phyloP scores from a whole-genome alignment of 92 coral and sea anemone genomes.

The Zoanthus solanderi region DNA sequence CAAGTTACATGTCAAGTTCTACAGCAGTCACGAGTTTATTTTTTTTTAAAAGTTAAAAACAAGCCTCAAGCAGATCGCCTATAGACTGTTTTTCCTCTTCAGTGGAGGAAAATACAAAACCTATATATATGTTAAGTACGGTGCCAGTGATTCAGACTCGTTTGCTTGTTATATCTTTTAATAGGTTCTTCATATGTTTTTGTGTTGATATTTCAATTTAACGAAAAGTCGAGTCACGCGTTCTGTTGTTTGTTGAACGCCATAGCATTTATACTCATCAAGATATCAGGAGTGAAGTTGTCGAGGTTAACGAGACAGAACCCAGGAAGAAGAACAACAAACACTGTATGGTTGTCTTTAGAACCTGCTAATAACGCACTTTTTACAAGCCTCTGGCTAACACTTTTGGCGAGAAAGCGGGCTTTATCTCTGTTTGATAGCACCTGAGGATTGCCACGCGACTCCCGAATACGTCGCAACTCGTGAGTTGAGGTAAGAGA shows the following conservation, averaged over 20 bases:
- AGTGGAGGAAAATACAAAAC: no score
- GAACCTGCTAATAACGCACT: constrained; percentile 94
- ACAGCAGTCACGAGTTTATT: no score
- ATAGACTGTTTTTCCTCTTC: no score
- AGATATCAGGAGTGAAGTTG: constrained; percentile 57
- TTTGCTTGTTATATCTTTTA: no score
- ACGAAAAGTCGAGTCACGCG: no score
- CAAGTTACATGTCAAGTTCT: no score
- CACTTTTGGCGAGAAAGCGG: constrained; percentile 77
- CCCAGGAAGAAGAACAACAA: constrained; percentile 87
- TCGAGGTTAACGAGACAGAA: constrained; percentile 75
- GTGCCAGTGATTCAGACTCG: no score
- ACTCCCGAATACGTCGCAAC: constrained; percentile 37
- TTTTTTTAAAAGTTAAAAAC: no score
- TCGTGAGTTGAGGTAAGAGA: constrained; percentile 72
- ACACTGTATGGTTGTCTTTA: constrained; percentile 77
- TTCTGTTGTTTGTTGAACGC: not conserved
- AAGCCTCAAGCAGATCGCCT: no score
- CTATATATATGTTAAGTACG: no score
- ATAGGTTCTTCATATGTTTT: no score
- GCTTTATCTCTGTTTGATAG: constrained; percentile 72
- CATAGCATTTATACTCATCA: constrained; percentile 26
- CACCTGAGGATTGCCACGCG: constrained; percentile 21
- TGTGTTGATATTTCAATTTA: no score
- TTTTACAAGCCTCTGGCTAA: constrained; percentile 87